These are phyloP conservation scores for Cyprinodon diabolis DNA, from an alignment of 2,797 vertebrate species.

Conservation along the genomic window DNA sequence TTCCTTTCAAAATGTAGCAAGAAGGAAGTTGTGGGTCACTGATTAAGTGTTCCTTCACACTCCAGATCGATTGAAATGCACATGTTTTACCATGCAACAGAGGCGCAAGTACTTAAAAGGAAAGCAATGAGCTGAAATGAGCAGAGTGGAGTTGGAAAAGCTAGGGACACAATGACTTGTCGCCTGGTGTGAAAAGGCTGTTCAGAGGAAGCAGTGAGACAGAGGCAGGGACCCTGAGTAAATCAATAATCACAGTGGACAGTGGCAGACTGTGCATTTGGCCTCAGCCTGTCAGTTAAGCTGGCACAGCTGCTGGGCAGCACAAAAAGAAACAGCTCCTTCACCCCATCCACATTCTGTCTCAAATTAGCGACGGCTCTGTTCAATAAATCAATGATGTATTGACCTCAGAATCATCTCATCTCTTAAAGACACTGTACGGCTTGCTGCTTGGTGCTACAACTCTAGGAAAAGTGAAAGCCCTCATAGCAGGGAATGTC, in stretches of 20 bases:
- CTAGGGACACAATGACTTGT: conserved; percentile 5
- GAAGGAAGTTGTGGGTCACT: background rate
- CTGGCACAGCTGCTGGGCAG: conserved; percentile 37
- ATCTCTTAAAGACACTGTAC: conserved; percentile 26
- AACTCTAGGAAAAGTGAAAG: conserved; percentile 17
- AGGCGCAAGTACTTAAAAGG: background rate
- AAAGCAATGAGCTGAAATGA: conserved; percentile 17
- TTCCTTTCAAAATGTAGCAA: background rate
- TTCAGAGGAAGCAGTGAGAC: conserved; percentile 24
- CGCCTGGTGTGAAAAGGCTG: conserved; percentile 13
- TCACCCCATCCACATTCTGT: conserved; percentile 25
- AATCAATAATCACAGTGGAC: conserved; percentile 61
- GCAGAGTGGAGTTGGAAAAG: conserved; percentile 6
- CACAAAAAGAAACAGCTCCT: conserved; percentile 29
- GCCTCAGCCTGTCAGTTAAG: conserved; percentile 48
- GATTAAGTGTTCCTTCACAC: background rate
- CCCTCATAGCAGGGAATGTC: conserved; percentile 28
- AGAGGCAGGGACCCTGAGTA: conserved; percentile 41
- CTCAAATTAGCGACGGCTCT: conserved; percentile 44
- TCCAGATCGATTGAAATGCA: background rate
- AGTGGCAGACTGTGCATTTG: conserved; percentile 52
- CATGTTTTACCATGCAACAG: background rate
- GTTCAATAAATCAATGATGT: conserved; percentile 44
- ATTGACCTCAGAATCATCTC: conserved; percentile 32
- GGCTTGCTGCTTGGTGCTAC: conserved; percentile 28